phyloP scores from a whole-genome alignment of 1,140 invertebrate genomes.

The Acromyrmex heyeri region DNA sequence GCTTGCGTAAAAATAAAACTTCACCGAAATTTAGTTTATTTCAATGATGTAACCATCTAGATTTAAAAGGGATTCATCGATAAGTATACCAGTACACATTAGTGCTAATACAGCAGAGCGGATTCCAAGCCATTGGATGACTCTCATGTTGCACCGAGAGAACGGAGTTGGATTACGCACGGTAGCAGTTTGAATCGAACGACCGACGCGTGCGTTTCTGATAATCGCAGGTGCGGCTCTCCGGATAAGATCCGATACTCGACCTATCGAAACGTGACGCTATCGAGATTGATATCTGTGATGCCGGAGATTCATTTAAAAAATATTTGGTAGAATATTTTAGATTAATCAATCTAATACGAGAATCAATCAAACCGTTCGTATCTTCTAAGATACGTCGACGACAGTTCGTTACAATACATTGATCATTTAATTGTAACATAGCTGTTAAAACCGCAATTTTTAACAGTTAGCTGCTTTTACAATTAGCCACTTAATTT shows the following conservation, averaged over 20 bases:
- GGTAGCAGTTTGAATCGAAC: conserved; percentile 54
- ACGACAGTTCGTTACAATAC: not conserved
- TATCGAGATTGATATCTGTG: not conserved
- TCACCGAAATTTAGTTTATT: conserved; percentile 11
- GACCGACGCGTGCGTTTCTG: conserved; percentile 25
- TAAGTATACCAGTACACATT: conserved; percentile 61
- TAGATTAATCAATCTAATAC: not conserved
- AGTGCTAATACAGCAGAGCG: conserved; percentile 55
- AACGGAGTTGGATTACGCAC: conserved; percentile 37
- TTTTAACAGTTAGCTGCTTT: not conserved
- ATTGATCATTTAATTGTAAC: not conserved
- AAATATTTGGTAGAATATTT: not conserved
- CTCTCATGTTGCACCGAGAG: conserved; percentile 56
- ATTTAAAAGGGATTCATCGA: conserved; percentile 49
- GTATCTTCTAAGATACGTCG: not conserved
- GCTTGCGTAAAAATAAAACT: not conserved
- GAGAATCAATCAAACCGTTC: not conserved
- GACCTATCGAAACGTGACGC: not conserved
- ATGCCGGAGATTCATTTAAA: not conserved
- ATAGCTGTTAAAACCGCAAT: not conserved
- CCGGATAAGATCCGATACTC: not conserved
- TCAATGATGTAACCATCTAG: conserved; percentile 50
- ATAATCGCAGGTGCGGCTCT: conserved; percentile 20
- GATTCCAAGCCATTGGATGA: conserved; percentile 46
- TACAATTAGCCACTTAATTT: not conserved